A percentile compares a stretch with the other conserved stretches of the same genome.
These are phyloP conservation scores for Achroia grisella DNA, from an alignment of 1,140 invertebrate species.

Conservation along the genomic window DNA sequence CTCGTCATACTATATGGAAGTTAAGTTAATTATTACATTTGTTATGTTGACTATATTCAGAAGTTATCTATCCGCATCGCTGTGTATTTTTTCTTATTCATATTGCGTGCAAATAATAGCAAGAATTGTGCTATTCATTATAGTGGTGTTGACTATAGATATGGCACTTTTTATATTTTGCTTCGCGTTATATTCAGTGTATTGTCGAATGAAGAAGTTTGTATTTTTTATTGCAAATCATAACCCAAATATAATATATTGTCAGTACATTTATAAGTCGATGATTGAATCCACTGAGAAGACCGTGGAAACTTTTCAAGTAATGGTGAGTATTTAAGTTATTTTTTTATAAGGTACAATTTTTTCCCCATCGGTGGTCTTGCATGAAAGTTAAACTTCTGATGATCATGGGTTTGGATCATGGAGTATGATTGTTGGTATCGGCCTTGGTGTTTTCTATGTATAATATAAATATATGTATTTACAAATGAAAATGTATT, in stretches of 20 bases:
- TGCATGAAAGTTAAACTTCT: too few relatives aligned
- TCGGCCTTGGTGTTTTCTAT: too few relatives aligned
- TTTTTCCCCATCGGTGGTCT: too few relatives aligned
- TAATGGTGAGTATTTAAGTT: background rate
- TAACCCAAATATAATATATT: background rate
- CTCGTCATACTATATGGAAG: background rate
- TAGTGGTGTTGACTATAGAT: background rate
- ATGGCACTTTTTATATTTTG: background rate
- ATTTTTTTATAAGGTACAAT: too few relatives aligned
- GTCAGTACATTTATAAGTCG: slow-evolving; percentile 1
- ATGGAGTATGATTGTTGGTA: too few relatives aligned
- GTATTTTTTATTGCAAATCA: background rate
- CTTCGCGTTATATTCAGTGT: background rate
- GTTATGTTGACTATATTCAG: background rate
- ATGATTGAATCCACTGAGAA: background rate
- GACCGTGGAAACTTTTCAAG: background rate
- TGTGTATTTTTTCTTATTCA: background rate
- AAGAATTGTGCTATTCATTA: background rate
- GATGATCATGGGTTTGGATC: too few relatives aligned
- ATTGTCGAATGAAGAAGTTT: background rate
- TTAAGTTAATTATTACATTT: background rate
- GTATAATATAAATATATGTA: too few relatives aligned
- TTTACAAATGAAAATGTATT: too few relatives aligned
- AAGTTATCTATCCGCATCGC: background rate
- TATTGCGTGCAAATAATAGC: background rate